Percentiles rank a stretch among this genome's conserved stretches.
Conservation (phyloP, 2,113 vertebrate species). For the Limanda limanda region DNA sequence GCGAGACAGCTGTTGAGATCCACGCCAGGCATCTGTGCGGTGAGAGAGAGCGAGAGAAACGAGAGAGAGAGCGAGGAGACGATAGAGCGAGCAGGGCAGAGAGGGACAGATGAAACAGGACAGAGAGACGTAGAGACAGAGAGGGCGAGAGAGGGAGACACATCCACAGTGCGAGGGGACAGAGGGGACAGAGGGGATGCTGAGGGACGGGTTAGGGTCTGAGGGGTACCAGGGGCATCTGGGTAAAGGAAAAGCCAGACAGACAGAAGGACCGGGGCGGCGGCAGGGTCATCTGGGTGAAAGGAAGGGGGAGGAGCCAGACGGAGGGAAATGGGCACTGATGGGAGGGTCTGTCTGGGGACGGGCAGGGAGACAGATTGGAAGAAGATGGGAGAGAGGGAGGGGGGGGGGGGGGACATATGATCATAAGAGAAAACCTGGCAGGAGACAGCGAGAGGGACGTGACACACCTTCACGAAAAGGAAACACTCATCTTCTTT, state of each 20-base stretch:
- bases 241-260: conserved; percentile 61
- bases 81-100: conserved; percentile 34
- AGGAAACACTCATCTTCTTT: not conserved
- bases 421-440: conserved; percentile 17
- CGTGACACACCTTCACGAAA: conserved; percentile 12
- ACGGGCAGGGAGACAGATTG: conserved; percentile 40
- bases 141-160: conserved; percentile 5
- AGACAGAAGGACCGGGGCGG: conserved; percentile 72
- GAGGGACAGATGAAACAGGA: conserved; percentile 58
- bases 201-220: not conserved
- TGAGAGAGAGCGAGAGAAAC: conserved; percentile 65
- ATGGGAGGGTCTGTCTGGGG: conserved; percentile 65
- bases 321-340: conserved; percentile 64
- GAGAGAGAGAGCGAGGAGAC: conserved; percentile 20
- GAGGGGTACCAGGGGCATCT: conserved; percentile 52
- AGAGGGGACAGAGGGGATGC: conserved; percentile 16
- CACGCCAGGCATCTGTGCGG: conserved; percentile 86
- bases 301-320: conserved; percentile 71
- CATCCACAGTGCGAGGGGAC: not conserved
- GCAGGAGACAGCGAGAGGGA: conserved; percentile 7
- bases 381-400: conserved; percentile 16
- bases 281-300: conserved; percentile 68
- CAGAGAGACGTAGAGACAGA: conserved; percentile 31
- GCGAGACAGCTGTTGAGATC: conserved; percentile 86
- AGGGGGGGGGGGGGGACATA: conserved; percentile 9